A percentile compares a stretch with the other conserved stretches of the same genome.
Evolutionary conservation across 92 coral and sea anemone species (phyloP).

Genomic region (Phymanthus crucifer): DNA sequence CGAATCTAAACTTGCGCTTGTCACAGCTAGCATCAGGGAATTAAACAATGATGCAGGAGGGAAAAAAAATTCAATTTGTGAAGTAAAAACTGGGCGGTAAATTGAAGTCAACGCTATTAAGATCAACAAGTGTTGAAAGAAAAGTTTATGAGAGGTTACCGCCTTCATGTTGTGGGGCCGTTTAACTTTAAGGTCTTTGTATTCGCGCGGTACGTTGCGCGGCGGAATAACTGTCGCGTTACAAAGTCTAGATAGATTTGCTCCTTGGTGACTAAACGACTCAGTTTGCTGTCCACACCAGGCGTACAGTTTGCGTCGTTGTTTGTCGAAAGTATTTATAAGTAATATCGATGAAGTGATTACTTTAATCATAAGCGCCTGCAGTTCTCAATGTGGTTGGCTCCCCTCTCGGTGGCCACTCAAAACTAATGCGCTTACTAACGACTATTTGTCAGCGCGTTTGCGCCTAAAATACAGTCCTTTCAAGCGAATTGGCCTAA

Average conservation of each 20-base stretch:
- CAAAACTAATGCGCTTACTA: constrained; percentile 70
- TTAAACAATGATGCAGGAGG: background rate
- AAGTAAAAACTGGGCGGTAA: constrained; percentile 19
- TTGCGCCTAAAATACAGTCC: constrained; percentile 13
- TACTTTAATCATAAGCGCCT: constrained; percentile 78
- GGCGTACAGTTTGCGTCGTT: constrained; percentile 48
- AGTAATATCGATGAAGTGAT: constrained; percentile 77
- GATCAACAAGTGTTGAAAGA: constrained; percentile 12
- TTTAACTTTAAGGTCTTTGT: constrained; percentile 46
- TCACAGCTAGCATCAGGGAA: constrained; percentile 3
- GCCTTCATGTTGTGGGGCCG: constrained; percentile 46
- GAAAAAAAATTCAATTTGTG: background rate
- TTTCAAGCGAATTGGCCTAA: constrained; percentile 22
- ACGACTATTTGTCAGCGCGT: constrained; percentile 46
- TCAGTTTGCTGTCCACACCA: constrained; percentile 26
- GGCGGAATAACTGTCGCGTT: constrained; percentile 19
- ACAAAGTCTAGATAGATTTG: constrained; percentile 21
- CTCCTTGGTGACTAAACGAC: constrained; percentile 7
- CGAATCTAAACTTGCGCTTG: constrained; percentile 12
- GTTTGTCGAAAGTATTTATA: constrained; percentile 79
- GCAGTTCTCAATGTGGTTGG: constrained; percentile 69
- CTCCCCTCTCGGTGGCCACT: constrained; percentile 52
- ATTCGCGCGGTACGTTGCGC: constrained; percentile 38
- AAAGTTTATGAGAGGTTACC: constrained; percentile 13
- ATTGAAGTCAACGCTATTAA: constrained; percentile 13